phyloP scores from a whole-genome alignment of 1,140 invertebrate genomes.

The Micrasema longulum region DNA sequence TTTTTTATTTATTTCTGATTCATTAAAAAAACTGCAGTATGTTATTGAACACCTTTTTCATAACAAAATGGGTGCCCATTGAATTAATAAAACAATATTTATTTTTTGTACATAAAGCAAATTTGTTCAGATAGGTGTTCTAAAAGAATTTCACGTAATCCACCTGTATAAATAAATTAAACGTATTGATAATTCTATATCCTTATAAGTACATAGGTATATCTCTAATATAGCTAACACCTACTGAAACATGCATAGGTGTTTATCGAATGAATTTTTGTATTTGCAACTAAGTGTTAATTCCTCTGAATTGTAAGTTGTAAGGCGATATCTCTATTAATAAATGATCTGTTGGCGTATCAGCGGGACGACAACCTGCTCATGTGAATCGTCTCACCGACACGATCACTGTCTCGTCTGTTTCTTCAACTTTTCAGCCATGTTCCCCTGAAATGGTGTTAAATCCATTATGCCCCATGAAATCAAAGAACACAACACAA shows the following conservation, averaged over 20 bases:
- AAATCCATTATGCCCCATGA: not conserved
- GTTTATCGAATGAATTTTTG: not conserved
- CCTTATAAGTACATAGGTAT: not conserved
- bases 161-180: too few species aligned
- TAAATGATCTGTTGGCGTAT: not conserved
- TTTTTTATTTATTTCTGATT: too few species aligned
- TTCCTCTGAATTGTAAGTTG: not conserved
- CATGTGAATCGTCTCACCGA: constrained; percentile 4
- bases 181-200: not conserved
- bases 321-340: not conserved
- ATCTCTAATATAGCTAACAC: not conserved
- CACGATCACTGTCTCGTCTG: too few species aligned
- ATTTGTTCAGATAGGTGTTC: too few species aligned
- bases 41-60: too few species aligned
- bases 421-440: not conserved
- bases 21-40: too few species aligned
- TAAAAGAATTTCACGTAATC: too few species aligned
- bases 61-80: too few species aligned
- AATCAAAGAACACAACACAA: not conserved
- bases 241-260: not conserved
- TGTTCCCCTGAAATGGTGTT: not conserved
- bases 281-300: not conserved
- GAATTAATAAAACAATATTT: too few species aligned
- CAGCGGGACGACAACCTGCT: not conserved
- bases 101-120: too few species aligned